Evolutionary conservation across 23 tunicate species (phyloP).

Genomic region (Styela plicata): DNA sequence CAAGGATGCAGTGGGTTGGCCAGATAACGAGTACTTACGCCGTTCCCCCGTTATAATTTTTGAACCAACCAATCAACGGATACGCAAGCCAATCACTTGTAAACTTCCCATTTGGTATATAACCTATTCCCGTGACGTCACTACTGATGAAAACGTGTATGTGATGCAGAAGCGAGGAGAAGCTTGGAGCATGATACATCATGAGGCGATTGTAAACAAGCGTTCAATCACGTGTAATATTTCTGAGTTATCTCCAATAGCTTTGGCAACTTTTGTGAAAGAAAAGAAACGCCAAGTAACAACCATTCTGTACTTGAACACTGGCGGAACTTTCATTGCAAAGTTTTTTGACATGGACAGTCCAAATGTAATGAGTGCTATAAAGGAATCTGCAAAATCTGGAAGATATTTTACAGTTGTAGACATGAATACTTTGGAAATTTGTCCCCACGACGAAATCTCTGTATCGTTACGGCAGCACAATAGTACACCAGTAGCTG

Average conservation of each 20-base stretch:
- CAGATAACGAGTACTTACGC: not conserved
- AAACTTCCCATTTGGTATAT: not conserved
- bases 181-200: not conserved
- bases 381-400: not conserved
- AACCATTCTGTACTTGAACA: not conserved
- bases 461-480: not conserved
- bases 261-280: not conserved
- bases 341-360: not conserved
- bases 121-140: not conserved
- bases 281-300: not conserved
- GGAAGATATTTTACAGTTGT: not conserved
- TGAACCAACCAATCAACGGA: not conserved
- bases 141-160: not conserved
- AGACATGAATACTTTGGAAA: not conserved
- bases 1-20: not conserved
- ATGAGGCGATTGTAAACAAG: not conserved
- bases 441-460: not conserved
- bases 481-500: not conserved
- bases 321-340: not conserved
- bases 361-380: not conserved
- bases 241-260: not conserved
- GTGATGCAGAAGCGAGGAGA: not conserved
- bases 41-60: not conserved
- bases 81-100: not conserved
- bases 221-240: not conserved